Evolutionary conservation across 2,113 vertebrate species (phyloP).

Genomic region (Zosterops pallidus): DNA sequence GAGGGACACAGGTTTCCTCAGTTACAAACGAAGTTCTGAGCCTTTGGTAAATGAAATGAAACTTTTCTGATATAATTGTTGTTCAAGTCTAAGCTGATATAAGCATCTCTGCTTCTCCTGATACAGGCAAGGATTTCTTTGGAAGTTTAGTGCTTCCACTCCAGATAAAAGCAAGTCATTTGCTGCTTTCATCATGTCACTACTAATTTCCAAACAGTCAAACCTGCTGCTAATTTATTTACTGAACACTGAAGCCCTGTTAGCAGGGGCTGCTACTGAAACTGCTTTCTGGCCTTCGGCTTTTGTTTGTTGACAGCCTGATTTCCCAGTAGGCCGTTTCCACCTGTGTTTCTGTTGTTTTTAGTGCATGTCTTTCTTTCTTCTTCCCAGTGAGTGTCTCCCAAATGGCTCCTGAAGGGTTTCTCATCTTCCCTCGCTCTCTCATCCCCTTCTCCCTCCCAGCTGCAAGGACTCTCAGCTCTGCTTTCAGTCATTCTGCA

Average conservation of each 20-base stretch:
- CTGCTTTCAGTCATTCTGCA: constrained; percentile 77
- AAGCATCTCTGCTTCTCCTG: constrained; percentile 64
- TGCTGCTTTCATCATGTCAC: constrained; percentile 77
- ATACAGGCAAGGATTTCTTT: constrained; percentile 57
- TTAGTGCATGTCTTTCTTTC: constrained; percentile 75
- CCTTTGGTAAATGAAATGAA: constrained; percentile 74
- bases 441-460: constrained; percentile 80
- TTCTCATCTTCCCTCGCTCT: constrained; percentile 82
- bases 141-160: constrained; percentile 58
- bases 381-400: constrained; percentile 75
- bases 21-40: constrained; percentile 77
- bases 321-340: constrained; percentile 83
- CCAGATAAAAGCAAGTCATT: constrained; percentile 78
- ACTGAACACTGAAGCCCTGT: constrained; percentile 74
- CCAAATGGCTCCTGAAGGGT: constrained; percentile 80
- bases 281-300: constrained; percentile 76
- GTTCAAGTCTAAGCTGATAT: constrained; percentile 62
- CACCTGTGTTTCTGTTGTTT: constrained; percentile 84
- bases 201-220: constrained; percentile 81
- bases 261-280: constrained; percentile 72
- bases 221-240: constrained; percentile 80
- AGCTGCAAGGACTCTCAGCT: constrained; percentile 77
- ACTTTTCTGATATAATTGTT: constrained; percentile 60
- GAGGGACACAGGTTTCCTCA: constrained; percentile 67
- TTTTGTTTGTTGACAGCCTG: constrained; percentile 85